These are phyloP conservation scores for Mystacornis crossleyi DNA, from an alignment of 2,113 vertebrate species.

Conservation along the genomic window DNA sequence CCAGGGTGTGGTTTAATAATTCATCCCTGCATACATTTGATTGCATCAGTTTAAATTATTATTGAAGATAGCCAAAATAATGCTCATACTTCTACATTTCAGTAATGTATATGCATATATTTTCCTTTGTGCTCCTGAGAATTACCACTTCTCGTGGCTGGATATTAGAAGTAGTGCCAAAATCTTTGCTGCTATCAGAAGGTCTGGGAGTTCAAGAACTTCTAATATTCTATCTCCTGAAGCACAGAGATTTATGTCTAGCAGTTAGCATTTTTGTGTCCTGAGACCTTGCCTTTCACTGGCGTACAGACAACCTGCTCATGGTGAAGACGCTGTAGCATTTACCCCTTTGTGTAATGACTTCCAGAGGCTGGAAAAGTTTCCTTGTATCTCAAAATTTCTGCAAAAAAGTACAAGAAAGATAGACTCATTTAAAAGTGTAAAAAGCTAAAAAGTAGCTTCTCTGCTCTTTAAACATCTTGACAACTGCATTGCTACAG, in stretches of 20 bases:
- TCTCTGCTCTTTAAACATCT: neutral
- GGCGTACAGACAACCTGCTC: neutral
- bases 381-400: neutral
- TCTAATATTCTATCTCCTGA: neutral
- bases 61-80: neutral
- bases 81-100: neutral
- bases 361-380: neutral
- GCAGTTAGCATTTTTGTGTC: neutral
- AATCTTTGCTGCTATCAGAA: neutral
- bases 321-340: neutral
- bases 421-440: neutral
- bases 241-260: neutral
- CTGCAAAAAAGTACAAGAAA: neutral
- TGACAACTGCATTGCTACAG: neutral
- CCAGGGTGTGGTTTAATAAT: neutral
- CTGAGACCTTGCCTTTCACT: neutral
- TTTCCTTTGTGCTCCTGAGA: neutral
- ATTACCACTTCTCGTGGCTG: neutral
- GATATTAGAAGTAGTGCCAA: neutral
- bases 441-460: neutral
- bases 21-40: neutral
- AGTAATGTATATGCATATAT: neutral
- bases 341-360: neutral
- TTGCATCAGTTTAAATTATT: neutral
- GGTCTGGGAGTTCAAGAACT: neutral